These are phyloP conservation scores for Cydia strobilella DNA, from an alignment of 1,140 invertebrate genomes.

Conservation along the genomic window DNA sequence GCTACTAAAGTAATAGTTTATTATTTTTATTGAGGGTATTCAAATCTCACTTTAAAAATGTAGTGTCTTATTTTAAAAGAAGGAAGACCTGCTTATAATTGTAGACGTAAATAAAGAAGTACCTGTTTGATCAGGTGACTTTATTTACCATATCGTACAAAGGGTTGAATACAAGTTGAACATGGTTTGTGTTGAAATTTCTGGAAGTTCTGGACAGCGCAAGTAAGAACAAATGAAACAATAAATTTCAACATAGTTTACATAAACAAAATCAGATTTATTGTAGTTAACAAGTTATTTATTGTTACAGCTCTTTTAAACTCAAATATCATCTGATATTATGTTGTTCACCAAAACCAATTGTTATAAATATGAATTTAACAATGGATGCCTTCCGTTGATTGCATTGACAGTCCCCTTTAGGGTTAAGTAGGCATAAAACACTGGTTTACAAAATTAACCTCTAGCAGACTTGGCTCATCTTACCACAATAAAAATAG, in stretches of 20 bases:
- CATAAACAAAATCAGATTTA: background rate
- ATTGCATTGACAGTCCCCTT: constrained; percentile 15
- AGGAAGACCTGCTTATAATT: background rate
- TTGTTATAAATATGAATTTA: no score
- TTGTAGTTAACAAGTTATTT: no score
- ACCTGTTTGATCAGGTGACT: background rate
- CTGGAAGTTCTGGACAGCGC: background rate
- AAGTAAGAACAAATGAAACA: background rate
- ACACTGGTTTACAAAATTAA: constrained; percentile 37
- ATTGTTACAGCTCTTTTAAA: no score
- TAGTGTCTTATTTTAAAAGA: background rate
- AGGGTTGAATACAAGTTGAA: no score
- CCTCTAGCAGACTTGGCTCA: constrained; percentile 39
- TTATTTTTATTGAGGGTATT: background rate
- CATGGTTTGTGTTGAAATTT: background rate
- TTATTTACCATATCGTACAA: no score
- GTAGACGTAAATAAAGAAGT: background rate
- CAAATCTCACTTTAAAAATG: background rate
- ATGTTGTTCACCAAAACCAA: no score
- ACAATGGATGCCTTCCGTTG: constrained; percentile 19
- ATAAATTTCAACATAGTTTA: background rate
- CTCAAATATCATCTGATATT: no score
- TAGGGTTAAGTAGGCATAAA: constrained; percentile 11
- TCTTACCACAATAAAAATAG: constrained; percentile 40
- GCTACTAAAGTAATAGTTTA: background rate